phyloP scores from a whole-genome alignment of 1,140 invertebrate species.

The Aleiodes sp. region DNA sequence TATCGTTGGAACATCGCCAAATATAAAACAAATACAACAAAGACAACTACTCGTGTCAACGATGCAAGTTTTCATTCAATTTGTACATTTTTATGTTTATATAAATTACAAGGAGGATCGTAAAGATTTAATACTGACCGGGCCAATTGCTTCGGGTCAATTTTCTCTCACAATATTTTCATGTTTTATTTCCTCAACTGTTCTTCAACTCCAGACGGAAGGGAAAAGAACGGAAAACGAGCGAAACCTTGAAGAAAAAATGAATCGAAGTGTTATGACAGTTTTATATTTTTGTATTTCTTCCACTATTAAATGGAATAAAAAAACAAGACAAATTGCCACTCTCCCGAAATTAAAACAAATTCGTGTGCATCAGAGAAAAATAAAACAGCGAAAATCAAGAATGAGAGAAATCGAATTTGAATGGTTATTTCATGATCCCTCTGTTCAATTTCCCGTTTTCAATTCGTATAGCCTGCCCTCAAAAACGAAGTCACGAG shows the following conservation, averaged over 20 bases:
- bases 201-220: neutral
- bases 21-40: neutral
- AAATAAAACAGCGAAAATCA: too few species aligned
- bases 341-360: too few species aligned
- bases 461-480: neutral
- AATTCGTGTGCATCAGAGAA: too few species aligned
- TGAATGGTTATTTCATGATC: neutral
- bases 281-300: too few species aligned
- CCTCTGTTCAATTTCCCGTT: neutral
- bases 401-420: too few species aligned
- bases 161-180: neutral
- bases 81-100: neutral
- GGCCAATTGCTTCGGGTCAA: neutral
- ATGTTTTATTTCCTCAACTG: neutral
- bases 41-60: neutral
- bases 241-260: too few species aligned
- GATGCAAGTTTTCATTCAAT: neutral
- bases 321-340: too few species aligned
- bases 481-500: neutral
- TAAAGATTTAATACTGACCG: neutral
- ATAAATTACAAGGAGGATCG: neutral
- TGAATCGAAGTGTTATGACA: too few species aligned
- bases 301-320: too few species aligned
- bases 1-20: neutral
- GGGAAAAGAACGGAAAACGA: too few species aligned